Evolutionary conservation across 1,140 invertebrate genomes (phyloP).

Genomic region (Ooceraea biroi): DNA sequence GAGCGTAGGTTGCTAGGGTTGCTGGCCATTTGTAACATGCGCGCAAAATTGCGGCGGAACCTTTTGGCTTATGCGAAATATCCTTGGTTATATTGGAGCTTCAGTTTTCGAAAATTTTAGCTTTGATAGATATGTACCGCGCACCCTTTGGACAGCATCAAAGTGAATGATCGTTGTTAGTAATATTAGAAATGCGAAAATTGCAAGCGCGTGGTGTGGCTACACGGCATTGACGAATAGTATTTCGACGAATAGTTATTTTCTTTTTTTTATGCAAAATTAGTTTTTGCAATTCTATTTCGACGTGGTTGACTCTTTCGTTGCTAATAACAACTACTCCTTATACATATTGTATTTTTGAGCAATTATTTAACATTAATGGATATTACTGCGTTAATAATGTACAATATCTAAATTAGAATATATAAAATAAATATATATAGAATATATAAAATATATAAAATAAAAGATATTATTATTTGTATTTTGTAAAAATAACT

Average conservation of each 20-base stretch:
- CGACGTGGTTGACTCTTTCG: not conserved
- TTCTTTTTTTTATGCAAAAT: not conserved
- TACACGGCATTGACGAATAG: not conserved
- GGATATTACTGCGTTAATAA: not conserved
- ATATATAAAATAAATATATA: not conserved
- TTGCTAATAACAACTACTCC: slow-evolving; percentile 22
- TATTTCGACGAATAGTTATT: slow-evolving; percentile 3
- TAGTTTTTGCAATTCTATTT: slow-evolving; percentile 3
- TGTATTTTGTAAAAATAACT: no score
- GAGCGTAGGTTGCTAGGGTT: not conserved
- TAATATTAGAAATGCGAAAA: slow-evolving; percentile 24
- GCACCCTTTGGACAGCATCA: not conserved
- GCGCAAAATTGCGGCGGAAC: not conserved
- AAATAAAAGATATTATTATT: no score
- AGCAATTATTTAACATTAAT: not conserved
- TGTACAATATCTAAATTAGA: not conserved
- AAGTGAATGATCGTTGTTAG: slow-evolving; percentile 6
- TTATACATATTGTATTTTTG: not conserved
- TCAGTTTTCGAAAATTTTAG: slow-evolving; percentile 24
- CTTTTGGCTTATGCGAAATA: not conserved
- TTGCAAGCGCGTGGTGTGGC: not conserved
- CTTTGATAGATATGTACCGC: slow-evolving; percentile 4
- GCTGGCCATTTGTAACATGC: slow-evolving; percentile 7
- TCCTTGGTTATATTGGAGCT: not conserved
- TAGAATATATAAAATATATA: no score